A percentile compares a stretch with the other conserved stretches of the same genome.
Evolutionary conservation across 2,888 invertebrate species (phyloP).

Genomic region (Xestia xanthographa): DNA sequence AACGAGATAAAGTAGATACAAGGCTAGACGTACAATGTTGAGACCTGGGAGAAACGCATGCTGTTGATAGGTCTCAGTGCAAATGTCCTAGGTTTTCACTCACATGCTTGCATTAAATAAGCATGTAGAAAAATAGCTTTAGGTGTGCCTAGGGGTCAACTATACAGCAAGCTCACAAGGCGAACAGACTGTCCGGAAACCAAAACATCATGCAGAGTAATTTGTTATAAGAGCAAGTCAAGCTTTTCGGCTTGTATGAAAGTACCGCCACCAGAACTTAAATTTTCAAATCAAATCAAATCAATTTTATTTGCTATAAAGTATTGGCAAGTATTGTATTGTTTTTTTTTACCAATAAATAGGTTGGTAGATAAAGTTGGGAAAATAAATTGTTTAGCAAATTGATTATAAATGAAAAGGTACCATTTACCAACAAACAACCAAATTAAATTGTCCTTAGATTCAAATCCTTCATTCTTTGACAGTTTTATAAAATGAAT

Average conservation of each 20-base stretch:
- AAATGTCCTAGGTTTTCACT: background rate
- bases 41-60: background rate
- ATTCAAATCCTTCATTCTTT: background rate
- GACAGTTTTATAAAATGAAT: background rate
- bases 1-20: background rate
- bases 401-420: too few species aligned
- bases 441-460: background rate
- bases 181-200: background rate
- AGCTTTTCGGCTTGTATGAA: too few species aligned
- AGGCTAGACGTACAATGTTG: slow-evolving; percentile 1
- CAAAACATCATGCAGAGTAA: too few species aligned
- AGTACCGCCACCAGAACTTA: background rate
- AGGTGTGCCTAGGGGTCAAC: background rate
- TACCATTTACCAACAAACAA: too few species aligned
- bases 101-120: background rate
- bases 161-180: background rate
- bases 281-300: too few species aligned
- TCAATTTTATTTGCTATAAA: too few species aligned
- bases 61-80: background rate
- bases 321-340: too few species aligned
- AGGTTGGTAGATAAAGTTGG: background rate
- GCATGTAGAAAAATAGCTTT: background rate
- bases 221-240: too few species aligned
- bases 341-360: background rate
- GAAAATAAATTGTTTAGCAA: background rate